Conservation (phyloP, 1,140 invertebrate genomes). For the Ptiloglossa arizonensis region DNA sequence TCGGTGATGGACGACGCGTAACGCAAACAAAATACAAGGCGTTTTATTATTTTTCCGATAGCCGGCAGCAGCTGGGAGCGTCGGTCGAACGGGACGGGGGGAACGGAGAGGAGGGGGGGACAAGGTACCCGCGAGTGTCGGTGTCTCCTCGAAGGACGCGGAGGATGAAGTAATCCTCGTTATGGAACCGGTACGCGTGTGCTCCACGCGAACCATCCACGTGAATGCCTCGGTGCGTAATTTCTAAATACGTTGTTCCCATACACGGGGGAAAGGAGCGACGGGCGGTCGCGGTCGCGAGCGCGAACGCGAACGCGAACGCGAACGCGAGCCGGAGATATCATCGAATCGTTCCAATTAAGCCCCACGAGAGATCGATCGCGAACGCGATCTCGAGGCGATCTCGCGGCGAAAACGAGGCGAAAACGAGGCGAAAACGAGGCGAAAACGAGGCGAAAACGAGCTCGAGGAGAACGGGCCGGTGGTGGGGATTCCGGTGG, state of each 20-base stretch:
- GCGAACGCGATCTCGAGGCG: constrained; percentile 1
- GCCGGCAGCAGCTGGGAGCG: background rate
- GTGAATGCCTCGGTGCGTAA: constrained; percentile 58
- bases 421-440: no score
- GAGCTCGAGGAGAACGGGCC: no score
- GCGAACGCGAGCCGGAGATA: constrained; percentile 27
- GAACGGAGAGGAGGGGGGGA: no score
- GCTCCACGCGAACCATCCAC: constrained; percentile 47
- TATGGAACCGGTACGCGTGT: constrained; percentile 65
- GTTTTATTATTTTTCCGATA: constrained; percentile 17
- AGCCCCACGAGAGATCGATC: constrained; percentile 30
- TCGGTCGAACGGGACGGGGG: no score
- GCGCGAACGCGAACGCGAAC: no score
- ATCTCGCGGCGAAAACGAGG: background rate
- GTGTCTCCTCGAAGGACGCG: constrained; percentile 63
- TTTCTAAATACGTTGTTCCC: constrained; percentile 61
- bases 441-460: no score
- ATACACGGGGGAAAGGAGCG: constrained; percentile 48
- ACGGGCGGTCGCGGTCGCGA: no score
- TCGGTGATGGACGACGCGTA: background rate
- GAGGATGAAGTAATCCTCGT: constrained; percentile 69
- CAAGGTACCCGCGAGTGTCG: constrained; percentile 42
- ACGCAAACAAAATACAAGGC: background rate
- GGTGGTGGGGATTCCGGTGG: no score
- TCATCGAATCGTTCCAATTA: constrained; percentile 43